Base-by-base conservation (phyloP, 2,797 vertebrate species). In the Poecilia wingei region DNA sequence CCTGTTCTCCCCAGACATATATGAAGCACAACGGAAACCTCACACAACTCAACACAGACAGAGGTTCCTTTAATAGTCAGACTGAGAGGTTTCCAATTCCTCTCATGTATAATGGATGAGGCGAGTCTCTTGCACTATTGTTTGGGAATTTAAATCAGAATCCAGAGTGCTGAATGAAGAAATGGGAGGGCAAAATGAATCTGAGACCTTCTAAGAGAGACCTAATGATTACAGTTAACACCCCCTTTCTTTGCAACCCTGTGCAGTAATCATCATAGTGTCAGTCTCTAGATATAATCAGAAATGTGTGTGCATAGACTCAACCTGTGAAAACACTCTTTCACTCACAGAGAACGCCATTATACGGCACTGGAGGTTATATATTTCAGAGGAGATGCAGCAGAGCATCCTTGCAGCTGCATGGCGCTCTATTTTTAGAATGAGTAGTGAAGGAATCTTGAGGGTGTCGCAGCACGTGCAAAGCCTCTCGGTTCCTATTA, bases 61-160 rank as follows among this genome's bases (percentile, higher is more conserved):
- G 49, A 66, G 51, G 75, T 55, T 82, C 81, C 77, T 86, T 80
- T 82, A 79, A 86, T 51, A 61, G 84, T 86, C 76, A 82, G 80
- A 84, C 53, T 70, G 82, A 86, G 72, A 86, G 59, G 64, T 4
- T 82, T 89, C 78, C 6, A 75, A 89, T 93, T 91, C 78, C 84
- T 86, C 88, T 90, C 90, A 91, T 91, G 88, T 86, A 87, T 92
- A 91, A 92, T 93, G 87, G 72, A 94, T 88, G 84, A 77, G 72
- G 78, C 1, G 25, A 75, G 87, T 83, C 87, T 87, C 79, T 86
- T 80, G 86, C 81, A 74, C 84, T 84, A 90, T 92, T 93, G 91
- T 92, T 92, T 92, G 83, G 68, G 14, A 89, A 90, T 90, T 90
- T 81, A 88, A 89, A 93, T 92, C 88, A 89, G 87, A 82, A 81